Evolutionary conservation across 2,113 vertebrate species (phyloP).

Genomic region (Heterotis niloticus): DNA sequence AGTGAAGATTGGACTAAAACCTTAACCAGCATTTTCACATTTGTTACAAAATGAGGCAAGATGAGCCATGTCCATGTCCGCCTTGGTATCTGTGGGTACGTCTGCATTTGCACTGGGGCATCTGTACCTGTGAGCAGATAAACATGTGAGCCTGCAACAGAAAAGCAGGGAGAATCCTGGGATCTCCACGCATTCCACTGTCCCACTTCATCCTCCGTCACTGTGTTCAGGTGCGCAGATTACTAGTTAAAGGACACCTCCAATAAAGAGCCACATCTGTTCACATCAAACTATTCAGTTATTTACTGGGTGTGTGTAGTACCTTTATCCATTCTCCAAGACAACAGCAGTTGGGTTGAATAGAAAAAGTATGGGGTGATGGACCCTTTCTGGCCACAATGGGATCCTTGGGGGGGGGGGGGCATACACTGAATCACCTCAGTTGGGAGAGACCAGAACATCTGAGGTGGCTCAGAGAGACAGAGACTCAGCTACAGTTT

Average conservation of each 20-base stretch:
- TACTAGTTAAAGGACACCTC: constrained; percentile 52
- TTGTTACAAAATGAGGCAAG: neutral
- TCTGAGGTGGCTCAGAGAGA: too few relatives aligned
- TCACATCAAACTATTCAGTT: constrained; percentile 60
- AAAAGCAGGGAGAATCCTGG: neutral
- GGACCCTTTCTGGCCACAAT: too few relatives aligned
- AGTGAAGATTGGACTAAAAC: neutral
- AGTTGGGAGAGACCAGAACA: too few relatives aligned
- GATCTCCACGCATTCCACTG: neutral
- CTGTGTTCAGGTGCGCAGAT: constrained; percentile 51
- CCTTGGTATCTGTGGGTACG: neutral
- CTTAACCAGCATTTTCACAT: constrained; percentile 1
- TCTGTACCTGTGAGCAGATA: neutral
- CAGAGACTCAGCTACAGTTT: too few relatives aligned
- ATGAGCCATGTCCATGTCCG: neutral
- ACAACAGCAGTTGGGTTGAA: neutral
- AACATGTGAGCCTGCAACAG: neutral
- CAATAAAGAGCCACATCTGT: constrained; percentile 60
- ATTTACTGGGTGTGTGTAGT: constrained; percentile 60
- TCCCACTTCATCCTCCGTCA: neutral
- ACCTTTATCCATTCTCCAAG: neutral
- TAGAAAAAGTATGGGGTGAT: too few relatives aligned
- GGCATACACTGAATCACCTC: too few relatives aligned
- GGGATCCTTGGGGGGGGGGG: too few relatives aligned
- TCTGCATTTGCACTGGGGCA: neutral